Evolutionary conservation across 2,113 vertebrate genomes (phyloP).

Genomic region (Tragelaphus scriptus): DNA sequence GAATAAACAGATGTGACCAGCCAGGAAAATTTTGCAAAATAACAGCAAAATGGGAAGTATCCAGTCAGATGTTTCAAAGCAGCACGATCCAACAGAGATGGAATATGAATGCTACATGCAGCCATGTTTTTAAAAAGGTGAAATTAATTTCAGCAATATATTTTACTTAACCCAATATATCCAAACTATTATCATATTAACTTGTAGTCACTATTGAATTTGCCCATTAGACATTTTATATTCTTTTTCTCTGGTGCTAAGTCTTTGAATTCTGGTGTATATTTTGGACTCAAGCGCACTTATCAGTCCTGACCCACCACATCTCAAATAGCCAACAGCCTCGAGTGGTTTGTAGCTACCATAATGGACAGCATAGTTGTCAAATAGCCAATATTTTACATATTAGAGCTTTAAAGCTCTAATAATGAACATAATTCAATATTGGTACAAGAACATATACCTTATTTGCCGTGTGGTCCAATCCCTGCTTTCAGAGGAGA

Average conservation of each 20-base stretch:
- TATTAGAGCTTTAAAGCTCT: background rate
- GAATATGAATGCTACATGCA: background rate
- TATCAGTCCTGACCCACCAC: background rate
- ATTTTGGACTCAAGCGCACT: background rate
- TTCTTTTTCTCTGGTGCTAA: background rate
- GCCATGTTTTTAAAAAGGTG: background rate
- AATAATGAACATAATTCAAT: background rate
- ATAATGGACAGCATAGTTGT: background rate
- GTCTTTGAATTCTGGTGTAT: background rate
- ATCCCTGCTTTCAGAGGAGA: background rate
- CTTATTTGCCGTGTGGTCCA: background rate
- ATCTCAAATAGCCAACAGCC: background rate
- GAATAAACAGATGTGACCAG: slow-evolving; percentile 54
- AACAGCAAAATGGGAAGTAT: background rate
- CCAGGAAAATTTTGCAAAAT: slow-evolving; percentile 3
- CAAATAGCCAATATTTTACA: background rate
- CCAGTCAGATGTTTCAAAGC: background rate
- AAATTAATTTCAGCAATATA: background rate
- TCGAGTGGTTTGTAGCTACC: background rate
- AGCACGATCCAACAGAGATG: background rate
- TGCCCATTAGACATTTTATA: background rate
- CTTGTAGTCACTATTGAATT: background rate
- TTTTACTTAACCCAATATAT: background rate
- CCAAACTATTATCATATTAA: background rate
- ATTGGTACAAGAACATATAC: background rate